Evolutionary conservation across 2,113 vertebrate species (phyloP), one percentile per base, ranked within the genome.

Genomic region (Diglossa brunneiventris): DNA sequence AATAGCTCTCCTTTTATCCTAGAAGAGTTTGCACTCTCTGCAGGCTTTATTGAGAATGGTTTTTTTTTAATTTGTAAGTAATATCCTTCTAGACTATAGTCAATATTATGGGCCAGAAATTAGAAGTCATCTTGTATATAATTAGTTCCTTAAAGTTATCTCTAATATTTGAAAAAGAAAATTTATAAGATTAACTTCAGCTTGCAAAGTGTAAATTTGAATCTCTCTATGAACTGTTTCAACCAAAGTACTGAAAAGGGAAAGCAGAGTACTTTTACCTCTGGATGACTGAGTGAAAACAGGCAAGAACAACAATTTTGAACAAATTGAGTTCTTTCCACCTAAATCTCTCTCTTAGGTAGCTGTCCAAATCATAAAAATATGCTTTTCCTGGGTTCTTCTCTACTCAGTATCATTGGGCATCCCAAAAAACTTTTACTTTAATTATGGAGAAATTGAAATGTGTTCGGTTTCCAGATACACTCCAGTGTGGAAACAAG

Each of bases 1-100:
- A 95, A 96, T 33, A 76, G 18, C 17, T 85, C 75, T 97, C 68
- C 69, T 95, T 96, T 96, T 95, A 90, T 68, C 39, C 14, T 59
- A 68, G 19, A 83, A 92, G 33, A 75, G 7, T 88, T 75, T 94
- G 3, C 11, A 37, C 9, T 94, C 47, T 70, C 24, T 92, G 6
- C 5, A 82, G 27, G 3, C 58, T 77, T 81, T 55, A 50, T 78
- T 78, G 27, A 35, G 22, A 39, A 63, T 3, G 14, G 5, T 41
- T 0, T 12, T 77, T 55, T 62, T 23, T 1, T 0, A 14, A 69
- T 30, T 88, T 80, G 2, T 26, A 83, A 50, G 10, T 66, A 59
- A 39, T 82, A 74, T 52, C 7, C 21, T 79, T 20, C 13, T 23
- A 44, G 13, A 33, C 0, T 47, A 10, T 31, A 30, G 66, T 39